Base-by-base conservation (phyloP, 2,797 vertebrate species). In the Hydrophis major region DNA sequence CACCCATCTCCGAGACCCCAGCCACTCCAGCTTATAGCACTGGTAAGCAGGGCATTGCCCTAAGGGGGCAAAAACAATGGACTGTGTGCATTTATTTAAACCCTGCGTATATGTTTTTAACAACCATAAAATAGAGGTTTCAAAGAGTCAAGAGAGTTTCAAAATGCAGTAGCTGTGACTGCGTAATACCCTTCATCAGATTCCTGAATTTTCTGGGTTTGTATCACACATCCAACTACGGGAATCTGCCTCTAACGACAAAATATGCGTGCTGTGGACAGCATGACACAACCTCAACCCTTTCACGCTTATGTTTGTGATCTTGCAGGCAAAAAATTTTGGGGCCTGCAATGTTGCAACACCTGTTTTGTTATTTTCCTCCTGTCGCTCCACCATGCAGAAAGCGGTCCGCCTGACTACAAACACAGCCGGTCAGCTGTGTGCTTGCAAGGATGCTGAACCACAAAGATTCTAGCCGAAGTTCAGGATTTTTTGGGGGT, bases 11-110 rank as follows among this genome's bases (percentile, higher is more conserved):
- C 0, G 99, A 99, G 97, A 98, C 96, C 86, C 99, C 98, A 0
- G 97, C 98, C 4, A 98, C 98, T 59, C 98, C 99, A 0, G 99
- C 99, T 16, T 99, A 99, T 93, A 99, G 98, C 96, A 98, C 98
- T 0, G 98, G 99, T 99, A 98, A 28, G 97, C 47, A 69, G 37
- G 0, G 0, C 5, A 22, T 25, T 47, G 74, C 42, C 37, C 1
- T 1, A 78, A 42, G 37, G 12, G 14, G 20, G 3, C 6, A 78
- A 78, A 37, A 22, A 28, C 11, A 61, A 3, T 61, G 12, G 63
- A 4, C 12, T 1, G 63, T 6, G 66, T 69, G 66, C 6, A 32
- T 69, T 69, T 18, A 32, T 32, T 18, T 37, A 74, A 32, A 69
- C 14, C 66, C 66, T 32, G 66, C 14, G 1, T 18, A 7, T 63